These are phyloP conservation scores for Nymphalis io DNA, from an alignment of 1,140 invertebrate species.

Conservation along the genomic window DNA sequence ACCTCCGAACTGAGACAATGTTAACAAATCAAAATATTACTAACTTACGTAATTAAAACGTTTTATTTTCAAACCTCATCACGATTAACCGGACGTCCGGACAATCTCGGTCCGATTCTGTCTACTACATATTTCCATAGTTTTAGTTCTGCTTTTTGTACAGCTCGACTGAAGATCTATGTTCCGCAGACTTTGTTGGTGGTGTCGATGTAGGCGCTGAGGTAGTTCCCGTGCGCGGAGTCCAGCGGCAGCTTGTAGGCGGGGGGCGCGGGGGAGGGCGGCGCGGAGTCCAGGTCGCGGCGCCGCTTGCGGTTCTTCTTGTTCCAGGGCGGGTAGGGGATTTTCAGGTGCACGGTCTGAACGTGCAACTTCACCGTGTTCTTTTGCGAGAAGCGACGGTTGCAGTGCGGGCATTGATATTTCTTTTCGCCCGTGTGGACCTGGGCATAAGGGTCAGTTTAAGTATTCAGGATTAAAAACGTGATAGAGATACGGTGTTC, in stretches of 20 bases:
- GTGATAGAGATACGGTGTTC: no score
- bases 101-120: no score
- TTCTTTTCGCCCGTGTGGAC: slow-evolving; percentile 72
- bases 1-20: no score
- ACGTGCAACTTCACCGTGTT: slow-evolving; percentile 73
- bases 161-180: no score
- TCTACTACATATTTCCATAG: no score
- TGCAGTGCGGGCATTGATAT: slow-evolving; percentile 69
- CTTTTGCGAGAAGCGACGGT: slow-evolving; percentile 71
- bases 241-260: slow-evolving; percentile 15
- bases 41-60: no score
- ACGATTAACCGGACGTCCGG: no score
- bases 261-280: slow-evolving; percentile 2
- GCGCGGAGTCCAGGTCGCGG: slow-evolving; percentile 1
- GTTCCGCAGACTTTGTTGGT: slow-evolving; percentile 12
- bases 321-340: slow-evolving; percentile 73
- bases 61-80: no score
- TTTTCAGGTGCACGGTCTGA: slow-evolving; percentile 73
- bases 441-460: slow-evolving; percentile 42
- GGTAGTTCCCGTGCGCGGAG: slow-evolving; percentile 10
- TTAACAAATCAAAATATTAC: no score
- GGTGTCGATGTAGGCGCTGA: slow-evolving; percentile 22
- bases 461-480: no score
- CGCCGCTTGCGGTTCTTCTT: slow-evolving; percentile 68
- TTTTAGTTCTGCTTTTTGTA: no score